phyloP scores from a whole-genome alignment of 2,888 invertebrate genomes.

The Neoascia interrupta region DNA sequence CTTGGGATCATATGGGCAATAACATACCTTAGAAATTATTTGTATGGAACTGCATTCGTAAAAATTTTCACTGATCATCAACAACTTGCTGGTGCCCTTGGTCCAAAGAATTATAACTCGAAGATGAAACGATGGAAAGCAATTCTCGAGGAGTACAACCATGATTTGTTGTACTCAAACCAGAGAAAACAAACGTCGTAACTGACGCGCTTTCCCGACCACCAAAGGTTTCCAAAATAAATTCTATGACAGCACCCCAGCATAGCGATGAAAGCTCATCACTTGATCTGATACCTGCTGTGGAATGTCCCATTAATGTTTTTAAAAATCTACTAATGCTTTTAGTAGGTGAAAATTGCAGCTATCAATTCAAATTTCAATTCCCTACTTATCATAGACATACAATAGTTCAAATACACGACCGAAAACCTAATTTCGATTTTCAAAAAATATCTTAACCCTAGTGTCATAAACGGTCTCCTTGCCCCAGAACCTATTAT shows the following conservation, averaged over 20 bases:
- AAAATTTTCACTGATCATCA: conserved; percentile 54
- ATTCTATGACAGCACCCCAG: conserved; percentile 2
- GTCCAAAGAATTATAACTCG: conserved; percentile 31
- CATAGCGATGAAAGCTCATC: conserved; percentile 37
- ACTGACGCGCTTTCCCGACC: conserved; percentile 26
- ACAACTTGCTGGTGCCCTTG: conserved; percentile 7
- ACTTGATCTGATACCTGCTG: conserved; percentile 9
- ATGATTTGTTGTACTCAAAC: conserved; percentile 19
- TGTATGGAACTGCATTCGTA: conserved; percentile 43
- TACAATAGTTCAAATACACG: neutral
- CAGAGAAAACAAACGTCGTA: conserved; percentile 29
- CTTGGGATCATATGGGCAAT: conserved; percentile 15
- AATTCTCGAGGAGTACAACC: too few relatives aligned
- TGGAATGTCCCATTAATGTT: conserved; percentile 25
- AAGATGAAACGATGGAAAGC: conserved; percentile 32
- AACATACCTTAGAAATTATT: conserved; percentile 8
- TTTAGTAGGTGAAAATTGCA: neutral
- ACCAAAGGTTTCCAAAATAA: neutral
- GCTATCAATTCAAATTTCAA: neutral
- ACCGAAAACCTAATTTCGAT: neutral
- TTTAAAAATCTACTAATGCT: conserved; percentile 13
- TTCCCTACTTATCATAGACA: conserved; percentile 20
- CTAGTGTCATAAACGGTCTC: conserved; percentile 7
- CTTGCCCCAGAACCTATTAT: neutral
- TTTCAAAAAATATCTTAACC: conserved; percentile 8